A percentile compares a stretch with the other conserved stretches of the same genome.
Evolutionary conservation across 1,140 invertebrate species (phyloP).

Genomic region (Zaprionus ornatus): DNA sequence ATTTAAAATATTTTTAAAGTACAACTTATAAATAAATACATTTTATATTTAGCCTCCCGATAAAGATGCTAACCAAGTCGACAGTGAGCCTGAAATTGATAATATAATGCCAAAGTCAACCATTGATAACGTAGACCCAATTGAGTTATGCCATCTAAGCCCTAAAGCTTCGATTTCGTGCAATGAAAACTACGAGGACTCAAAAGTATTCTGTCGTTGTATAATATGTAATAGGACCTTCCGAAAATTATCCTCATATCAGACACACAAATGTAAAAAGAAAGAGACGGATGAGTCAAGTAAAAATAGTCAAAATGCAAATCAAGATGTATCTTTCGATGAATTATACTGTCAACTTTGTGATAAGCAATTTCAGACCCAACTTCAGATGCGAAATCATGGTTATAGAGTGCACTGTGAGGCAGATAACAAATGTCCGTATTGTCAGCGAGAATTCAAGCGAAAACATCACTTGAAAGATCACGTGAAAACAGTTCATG

Average conservation of each 20-base stretch:
- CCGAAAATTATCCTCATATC: not conserved
- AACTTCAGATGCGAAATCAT: slow-evolving; percentile 11
- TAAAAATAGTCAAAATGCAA: not conserved
- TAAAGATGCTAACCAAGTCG: not conserved
- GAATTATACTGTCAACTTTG: slow-evolving; percentile 5
- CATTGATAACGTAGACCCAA: not conserved
- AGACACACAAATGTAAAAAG: slow-evolving; percentile 1
- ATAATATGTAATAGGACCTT: slow-evolving; percentile 3
- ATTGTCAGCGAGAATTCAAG: slow-evolving; percentile 35
- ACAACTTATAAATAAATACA: not conserved
- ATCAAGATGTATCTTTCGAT: not conserved
- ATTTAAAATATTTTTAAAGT: not conserved
- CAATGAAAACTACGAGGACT: not conserved
- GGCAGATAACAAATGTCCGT: slow-evolving; percentile 21
- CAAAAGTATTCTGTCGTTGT: not conserved
- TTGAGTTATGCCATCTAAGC: not conserved
- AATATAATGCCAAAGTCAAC: not conserved
- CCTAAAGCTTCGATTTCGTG: not conserved
- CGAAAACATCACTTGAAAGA: slow-evolving; percentile 29
- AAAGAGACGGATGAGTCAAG: not conserved
- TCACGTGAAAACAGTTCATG: slow-evolving; percentile 32
- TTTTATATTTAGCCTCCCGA: not conserved
- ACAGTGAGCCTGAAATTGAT: slow-evolving; percentile 9
- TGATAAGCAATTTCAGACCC: slow-evolving; percentile 2
- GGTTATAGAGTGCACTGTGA: slow-evolving; percentile 10